A percentile compares a stretch with the other conserved stretches of the same genome.
Conservation (phyloP, 2,888 invertebrate species). For the Ichneumon xanthorius region DNA sequence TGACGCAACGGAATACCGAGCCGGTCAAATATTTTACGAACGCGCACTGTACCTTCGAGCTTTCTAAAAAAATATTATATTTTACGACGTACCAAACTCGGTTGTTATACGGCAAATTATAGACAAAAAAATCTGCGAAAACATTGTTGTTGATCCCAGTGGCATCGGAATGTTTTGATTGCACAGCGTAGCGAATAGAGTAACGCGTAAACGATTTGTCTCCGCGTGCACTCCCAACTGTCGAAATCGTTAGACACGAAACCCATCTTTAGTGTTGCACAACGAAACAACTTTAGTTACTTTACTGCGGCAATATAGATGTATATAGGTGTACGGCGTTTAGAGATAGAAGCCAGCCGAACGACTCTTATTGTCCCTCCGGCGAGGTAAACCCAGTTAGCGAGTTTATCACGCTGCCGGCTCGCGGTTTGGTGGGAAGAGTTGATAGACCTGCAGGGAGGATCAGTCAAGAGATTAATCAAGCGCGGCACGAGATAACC, state of each 20-base stretch:
- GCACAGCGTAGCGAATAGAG: neutral
- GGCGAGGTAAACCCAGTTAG: slow-evolving; percentile 8
- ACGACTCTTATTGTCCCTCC: neutral
- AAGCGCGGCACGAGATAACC: neutral
- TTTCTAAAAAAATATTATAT: neutral
- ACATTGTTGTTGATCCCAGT: neutral
- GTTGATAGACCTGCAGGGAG: neutral
- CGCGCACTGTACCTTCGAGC: neutral
- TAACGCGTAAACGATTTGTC: neutral
- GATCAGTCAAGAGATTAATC: neutral
- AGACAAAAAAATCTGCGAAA: neutral
- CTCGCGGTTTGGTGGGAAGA: slow-evolving; percentile 8
- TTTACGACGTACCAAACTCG: neutral
- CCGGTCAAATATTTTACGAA: slow-evolving; percentile 5
- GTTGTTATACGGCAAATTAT: slow-evolving; percentile 10
- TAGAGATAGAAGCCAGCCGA: neutral
- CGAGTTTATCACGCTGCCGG: slow-evolving; percentile 3
- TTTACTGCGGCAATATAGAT: neutral
- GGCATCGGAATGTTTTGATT: slow-evolving; percentile 2
- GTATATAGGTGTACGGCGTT: neutral
- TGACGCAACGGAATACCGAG: neutral
- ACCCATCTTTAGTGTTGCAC: slow-evolving; percentile 42
- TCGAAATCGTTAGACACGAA: slow-evolving; percentile 40
- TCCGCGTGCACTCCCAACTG: neutral
- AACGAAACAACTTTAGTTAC: slow-evolving; percentile 21